Conservation (phyloP, 2,113 vertebrate genomes). For the Vidua chalybeata region DNA sequence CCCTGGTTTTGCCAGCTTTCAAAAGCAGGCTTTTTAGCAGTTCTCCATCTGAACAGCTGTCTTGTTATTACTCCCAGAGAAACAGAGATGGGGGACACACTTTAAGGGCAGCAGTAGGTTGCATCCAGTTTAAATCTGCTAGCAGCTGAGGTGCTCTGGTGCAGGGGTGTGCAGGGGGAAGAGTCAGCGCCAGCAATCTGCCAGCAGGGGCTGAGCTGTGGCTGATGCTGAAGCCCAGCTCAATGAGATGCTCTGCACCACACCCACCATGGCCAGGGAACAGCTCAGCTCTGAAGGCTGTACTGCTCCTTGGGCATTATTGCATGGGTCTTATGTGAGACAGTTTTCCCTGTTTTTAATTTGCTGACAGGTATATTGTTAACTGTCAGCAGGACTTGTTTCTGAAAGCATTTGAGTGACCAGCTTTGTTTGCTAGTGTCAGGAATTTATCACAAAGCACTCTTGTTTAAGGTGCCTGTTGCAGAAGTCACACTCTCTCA, state of each 20-base stretch:
- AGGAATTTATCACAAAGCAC: background rate
- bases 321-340: background rate
- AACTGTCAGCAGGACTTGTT: background rate
- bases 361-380: background rate
- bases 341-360: background rate
- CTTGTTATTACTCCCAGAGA: background rate
- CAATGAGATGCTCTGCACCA: background rate
- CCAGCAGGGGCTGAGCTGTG: fast-evolving
- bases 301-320: background rate
- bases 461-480: background rate
- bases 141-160: background rate
- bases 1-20: fast-evolving
- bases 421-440: background rate
- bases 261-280: background rate
- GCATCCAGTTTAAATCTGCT: background rate
- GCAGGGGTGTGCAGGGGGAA: background rate
- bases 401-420: background rate
- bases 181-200: background rate
- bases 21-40: background rate
- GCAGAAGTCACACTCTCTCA: fast-evolving
- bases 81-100: background rate
- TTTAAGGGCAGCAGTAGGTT: background rate
- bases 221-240: background rate
- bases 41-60: background rate
- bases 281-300: background rate